Conservation (phyloP, 2,797 vertebrate genomes). For the Enoplosus armatus region DNA sequence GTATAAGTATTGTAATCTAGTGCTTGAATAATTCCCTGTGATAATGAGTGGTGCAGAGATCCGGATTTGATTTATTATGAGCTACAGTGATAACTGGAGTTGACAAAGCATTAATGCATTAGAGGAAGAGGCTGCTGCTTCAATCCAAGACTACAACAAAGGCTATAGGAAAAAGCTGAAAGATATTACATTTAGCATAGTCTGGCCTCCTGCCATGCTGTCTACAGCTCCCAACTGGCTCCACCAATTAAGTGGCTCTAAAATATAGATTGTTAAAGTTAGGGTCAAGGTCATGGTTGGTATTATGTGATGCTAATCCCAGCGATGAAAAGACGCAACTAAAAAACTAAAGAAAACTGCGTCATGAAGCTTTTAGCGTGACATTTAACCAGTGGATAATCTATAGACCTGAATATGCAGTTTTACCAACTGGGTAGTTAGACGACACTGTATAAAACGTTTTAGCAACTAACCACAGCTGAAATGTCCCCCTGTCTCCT, state of each 20-base stretch:
- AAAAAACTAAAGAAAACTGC: not conserved
- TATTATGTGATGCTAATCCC: not conserved
- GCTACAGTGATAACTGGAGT: constrained; percentile 56
- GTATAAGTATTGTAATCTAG: constrained; percentile 69
- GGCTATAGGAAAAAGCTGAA: not conserved
- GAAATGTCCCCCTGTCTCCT: not conserved
- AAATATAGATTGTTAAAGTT: not conserved
- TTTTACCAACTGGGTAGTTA: not conserved
- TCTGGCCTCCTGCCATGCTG: not conserved
- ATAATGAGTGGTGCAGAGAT: constrained; percentile 65
- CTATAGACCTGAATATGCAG: not conserved
- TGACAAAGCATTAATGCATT: constrained; percentile 54
- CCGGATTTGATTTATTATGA: constrained; percentile 67
- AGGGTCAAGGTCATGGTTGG: not conserved
- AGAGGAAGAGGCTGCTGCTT: constrained; percentile 24
- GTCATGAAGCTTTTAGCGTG: not conserved
- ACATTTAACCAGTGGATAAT: not conserved
- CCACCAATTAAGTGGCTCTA: not conserved
- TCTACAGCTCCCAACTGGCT: not conserved
- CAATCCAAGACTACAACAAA: constrained; percentile 1
- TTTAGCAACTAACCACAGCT: not conserved
- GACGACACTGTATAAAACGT: not conserved
- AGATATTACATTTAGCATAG: not conserved
- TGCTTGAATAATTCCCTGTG: constrained; percentile 74
- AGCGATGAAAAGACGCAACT: not conserved